A percentile compares a stretch with the other conserved stretches of the same genome.
Evolutionary conservation across 2,797 vertebrate species (phyloP).

Genomic region (Xyrichtys novacula): DNA sequence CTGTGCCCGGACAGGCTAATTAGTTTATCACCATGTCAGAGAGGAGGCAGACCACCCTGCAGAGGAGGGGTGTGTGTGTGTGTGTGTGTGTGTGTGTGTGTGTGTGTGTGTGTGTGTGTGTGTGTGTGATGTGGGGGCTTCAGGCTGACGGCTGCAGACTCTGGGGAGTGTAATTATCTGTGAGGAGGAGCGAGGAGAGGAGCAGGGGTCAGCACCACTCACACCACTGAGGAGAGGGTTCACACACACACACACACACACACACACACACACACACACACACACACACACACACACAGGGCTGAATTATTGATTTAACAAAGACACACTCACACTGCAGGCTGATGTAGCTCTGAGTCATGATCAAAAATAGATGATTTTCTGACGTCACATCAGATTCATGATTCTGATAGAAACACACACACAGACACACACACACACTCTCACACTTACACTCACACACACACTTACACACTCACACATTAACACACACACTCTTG

Average conservation of each 20-base stretch:
- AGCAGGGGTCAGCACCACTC: slow-evolving; percentile 62
- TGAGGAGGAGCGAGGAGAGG: slow-evolving; percentile 42
- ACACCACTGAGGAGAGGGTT: slow-evolving; percentile 28
- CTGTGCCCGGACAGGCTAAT: slow-evolving; percentile 88
- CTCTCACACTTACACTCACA: no score
- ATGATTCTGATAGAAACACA: neutral
- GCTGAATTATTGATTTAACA: neutral
- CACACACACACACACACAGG: no score
- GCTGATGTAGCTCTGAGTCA: neutral
- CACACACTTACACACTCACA: no score
- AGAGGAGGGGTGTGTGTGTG: slow-evolving; percentile 34
- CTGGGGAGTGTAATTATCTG: slow-evolving; percentile 64
- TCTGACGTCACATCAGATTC: neutral
- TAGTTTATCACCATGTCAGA: slow-evolving; percentile 93
- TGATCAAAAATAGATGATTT: neutral
- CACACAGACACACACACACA: neutral
- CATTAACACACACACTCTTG: no score
- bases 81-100: no score
- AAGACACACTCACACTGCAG: neutral
- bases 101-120: slow-evolving; percentile 51
- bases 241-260: neutral
- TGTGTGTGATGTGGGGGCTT: slow-evolving; percentile 31
- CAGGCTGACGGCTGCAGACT: slow-evolving; percentile 51
- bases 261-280: neutral
- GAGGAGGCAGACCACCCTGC: slow-evolving; percentile 3